Base-by-base conservation (phyloP, 1,140 invertebrate genomes). In the Heliconius nattereri region DNA sequence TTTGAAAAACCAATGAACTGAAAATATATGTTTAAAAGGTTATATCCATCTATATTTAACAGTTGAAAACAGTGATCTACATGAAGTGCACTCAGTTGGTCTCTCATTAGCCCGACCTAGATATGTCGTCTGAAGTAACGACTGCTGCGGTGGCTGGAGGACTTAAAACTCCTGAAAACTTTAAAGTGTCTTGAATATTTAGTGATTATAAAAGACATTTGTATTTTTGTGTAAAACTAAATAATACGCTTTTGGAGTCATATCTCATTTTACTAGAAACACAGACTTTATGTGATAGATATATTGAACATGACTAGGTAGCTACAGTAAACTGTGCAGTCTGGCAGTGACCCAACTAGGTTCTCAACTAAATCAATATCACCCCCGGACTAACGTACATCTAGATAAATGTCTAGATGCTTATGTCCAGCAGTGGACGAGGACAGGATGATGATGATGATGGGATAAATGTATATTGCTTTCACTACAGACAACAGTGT, bases 101-200 rank as follows among this genome's bases (percentile, higher is more conserved):
- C 40, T 74, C 45, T 74, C 40, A 74, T 74, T 74, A 74, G 49
- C 73, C 23, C 49, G 73, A 74, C 73, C 73, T 54, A 74, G 37
- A 74, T 74, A 49, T 54, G 37, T 74, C 60, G 60, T 5, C 9
- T 66, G 60, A 66, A 66, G 60, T 66, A 66, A 66, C 60, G 23
- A 66, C 60, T 66, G 60, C 23, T 13, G 26, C 29, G 29, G n/a
- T 26, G 7, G 5, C 60, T 60, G n/a, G 60, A 66, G 26, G 60
- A 54, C 29, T 73, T 0, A 45, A 60, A 40, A 45, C 7, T 72
- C 32, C 32, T 40, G 45, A 45, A 60, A 40, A 45, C 7, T 71
- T 35, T 37, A 35, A 84, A 49, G 7, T n/a, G 49, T 57, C n/a
- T 23, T 9, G 9, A 57, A 23, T 57, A 23, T 57, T 57, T 57